Conservation (phyloP, 2,797 vertebrate genomes). For the Prunella strophiata region DNA sequence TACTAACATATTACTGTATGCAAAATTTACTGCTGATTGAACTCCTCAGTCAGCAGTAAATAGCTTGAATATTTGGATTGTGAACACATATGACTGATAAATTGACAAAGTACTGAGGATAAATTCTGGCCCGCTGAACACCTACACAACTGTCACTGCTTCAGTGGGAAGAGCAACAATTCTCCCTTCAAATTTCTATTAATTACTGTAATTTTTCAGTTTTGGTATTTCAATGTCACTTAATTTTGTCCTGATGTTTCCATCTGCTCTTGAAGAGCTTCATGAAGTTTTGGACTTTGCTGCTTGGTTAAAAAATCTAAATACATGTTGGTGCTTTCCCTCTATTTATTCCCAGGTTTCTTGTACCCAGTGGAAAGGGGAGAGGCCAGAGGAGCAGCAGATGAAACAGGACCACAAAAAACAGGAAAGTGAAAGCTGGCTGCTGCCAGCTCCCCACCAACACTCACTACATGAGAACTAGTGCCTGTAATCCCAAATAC, state of each 20-base stretch:
- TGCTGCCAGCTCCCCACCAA: slow-evolving; percentile 40
- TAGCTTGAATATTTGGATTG: background rate
- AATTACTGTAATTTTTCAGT: background rate
- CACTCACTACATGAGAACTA: background rate
- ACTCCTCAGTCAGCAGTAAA: background rate
- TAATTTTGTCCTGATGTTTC: background rate
- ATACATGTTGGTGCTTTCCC: background rate
- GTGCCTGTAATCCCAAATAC: slow-evolving; percentile 42
- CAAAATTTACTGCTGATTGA: background rate
- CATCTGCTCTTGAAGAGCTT: slow-evolving; percentile 28
- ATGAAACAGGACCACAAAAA: slow-evolving; percentile 49
- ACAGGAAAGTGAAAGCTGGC: background rate
- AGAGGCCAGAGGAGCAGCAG: slow-evolving; percentile 51
- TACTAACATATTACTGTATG: background rate
- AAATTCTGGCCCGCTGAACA: background rate
- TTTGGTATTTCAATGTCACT: background rate
- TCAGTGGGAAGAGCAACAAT: background rate
- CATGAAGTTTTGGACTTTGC: background rate
- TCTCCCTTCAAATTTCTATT: background rate
- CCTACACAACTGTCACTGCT: background rate
- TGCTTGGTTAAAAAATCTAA: slow-evolving; percentile 8
- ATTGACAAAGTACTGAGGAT: background rate
- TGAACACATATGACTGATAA: background rate
- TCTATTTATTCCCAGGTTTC: background rate
- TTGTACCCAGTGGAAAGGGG: background rate